Conservation (phyloP, 2,113 vertebrate genomes). For the Alligator sinensis region DNA sequence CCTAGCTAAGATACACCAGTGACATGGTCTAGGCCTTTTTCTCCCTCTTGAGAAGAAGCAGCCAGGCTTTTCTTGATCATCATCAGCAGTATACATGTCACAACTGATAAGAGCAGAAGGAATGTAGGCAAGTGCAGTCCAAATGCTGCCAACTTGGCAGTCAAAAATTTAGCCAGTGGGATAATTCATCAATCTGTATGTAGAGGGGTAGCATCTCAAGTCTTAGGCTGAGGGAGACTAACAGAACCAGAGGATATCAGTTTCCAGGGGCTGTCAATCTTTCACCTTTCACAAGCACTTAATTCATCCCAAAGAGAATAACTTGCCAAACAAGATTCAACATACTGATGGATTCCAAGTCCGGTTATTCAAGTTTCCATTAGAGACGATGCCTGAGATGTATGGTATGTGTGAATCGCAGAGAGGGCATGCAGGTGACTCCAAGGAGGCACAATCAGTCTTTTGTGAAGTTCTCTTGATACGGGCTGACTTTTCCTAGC, state of each 20-base stretch:
- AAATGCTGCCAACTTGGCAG: fast-evolving
- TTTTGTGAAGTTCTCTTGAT: not conserved
- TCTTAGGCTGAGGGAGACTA: not conserved
- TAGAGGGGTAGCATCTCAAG: not conserved
- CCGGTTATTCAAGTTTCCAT: not conserved
- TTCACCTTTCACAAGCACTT: not conserved
- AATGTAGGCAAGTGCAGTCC: not conserved
- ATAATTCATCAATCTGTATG: not conserved
- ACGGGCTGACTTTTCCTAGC: not conserved
- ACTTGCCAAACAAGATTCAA: not conserved
- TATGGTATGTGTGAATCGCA: not conserved
- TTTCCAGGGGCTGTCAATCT: not conserved
- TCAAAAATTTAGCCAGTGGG: not conserved
- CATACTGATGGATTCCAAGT: not conserved
- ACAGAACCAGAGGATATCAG: not conserved
- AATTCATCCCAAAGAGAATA: not conserved
- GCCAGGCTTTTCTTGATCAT: not conserved
- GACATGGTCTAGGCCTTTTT: not conserved
- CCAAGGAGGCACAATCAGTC: not conserved
- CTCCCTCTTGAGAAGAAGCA: not conserved
- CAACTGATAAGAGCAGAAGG: not conserved
- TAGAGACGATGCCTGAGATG: not conserved
- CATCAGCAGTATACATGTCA: not conserved
- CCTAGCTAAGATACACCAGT: not conserved
- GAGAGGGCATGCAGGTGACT: not conserved